Evolutionary conservation across 2,797 vertebrate genomes (phyloP).

Genomic region (Oreortyx pictus): DNA sequence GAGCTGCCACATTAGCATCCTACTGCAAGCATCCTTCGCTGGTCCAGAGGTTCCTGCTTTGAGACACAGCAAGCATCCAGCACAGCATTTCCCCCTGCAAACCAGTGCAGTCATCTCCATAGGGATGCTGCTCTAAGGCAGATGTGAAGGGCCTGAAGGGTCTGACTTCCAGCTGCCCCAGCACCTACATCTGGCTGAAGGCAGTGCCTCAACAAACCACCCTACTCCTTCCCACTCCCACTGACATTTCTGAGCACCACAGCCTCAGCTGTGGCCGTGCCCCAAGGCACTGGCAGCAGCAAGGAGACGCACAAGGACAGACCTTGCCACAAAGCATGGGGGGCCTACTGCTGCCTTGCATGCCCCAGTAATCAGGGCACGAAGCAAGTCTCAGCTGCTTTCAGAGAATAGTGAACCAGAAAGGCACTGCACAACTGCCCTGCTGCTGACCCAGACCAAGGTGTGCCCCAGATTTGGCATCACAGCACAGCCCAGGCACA

Average conservation of each 20-base stretch:
- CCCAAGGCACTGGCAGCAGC: background rate
- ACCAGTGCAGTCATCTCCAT: background rate
- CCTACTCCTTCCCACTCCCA: background rate
- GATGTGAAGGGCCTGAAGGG: background rate
- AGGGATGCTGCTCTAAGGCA: background rate
- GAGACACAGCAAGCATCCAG: background rate
- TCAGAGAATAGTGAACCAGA: background rate
- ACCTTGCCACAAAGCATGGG: background rate
- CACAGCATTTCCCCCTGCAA: background rate
- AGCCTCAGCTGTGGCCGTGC: background rate
- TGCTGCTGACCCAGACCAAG: background rate
- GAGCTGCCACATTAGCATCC: background rate
- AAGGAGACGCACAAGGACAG: slow-evolving; percentile 22
- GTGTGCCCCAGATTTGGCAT: background rate
- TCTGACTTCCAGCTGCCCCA: background rate
- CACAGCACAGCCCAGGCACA: background rate
- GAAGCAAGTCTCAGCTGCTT: background rate
- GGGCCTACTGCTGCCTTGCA: background rate
- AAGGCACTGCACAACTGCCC: background rate
- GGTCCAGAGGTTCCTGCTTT: background rate
- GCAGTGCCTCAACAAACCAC: background rate
- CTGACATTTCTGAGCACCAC: background rate
- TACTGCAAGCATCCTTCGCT: background rate
- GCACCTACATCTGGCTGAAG: background rate
- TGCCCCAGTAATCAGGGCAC: background rate